Evolutionary conservation across 2,113 vertebrate genomes (phyloP).

Genomic region (Leptodactylus fuscus): DNA sequence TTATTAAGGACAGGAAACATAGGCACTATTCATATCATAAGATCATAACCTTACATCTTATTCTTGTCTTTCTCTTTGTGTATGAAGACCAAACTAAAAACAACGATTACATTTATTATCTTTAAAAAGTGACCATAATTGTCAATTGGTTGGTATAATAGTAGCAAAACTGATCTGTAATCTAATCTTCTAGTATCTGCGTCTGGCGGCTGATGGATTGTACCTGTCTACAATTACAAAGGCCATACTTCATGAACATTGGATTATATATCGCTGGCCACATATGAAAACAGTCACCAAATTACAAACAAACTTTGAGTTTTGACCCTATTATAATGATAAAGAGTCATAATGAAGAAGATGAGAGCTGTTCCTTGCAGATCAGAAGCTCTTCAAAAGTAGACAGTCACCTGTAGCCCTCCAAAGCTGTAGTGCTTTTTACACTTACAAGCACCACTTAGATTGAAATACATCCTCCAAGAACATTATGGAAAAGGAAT

Average conservation of each 20-base stretch:
- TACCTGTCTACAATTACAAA: neutral
- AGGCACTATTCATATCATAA: too few species aligned
- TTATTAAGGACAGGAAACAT: too few species aligned
- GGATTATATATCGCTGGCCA: constrained; percentile 40
- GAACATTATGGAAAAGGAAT: constrained; percentile 57
- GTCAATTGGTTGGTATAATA: neutral
- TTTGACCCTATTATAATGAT: constrained; percentile 60
- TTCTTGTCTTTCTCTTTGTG: too few species aligned
- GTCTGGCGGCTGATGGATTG: neutral
- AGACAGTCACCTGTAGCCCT: constrained; percentile 42
- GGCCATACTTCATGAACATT: neutral
- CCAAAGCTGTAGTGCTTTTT: constrained; percentile 46
- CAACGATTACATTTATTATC: too few species aligned
- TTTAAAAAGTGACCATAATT: neutral
- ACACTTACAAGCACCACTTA: constrained; percentile 71
- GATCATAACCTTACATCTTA: too few species aligned
- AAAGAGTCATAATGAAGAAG: constrained; percentile 37
- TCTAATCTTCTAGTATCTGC: neutral
- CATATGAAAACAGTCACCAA: constrained; percentile 62
- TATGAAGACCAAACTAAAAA: too few species aligned
- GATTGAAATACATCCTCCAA: constrained; percentile 65
- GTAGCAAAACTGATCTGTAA: neutral
- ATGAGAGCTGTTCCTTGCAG: constrained; percentile 37
- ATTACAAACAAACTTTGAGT: constrained; percentile 42
- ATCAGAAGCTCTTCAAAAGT: constrained; percentile 65